These are phyloP conservation scores for Atherinosoma microstoma DNA, from an alignment of 2,797 vertebrate genomes.

Conservation along the genomic window DNA sequence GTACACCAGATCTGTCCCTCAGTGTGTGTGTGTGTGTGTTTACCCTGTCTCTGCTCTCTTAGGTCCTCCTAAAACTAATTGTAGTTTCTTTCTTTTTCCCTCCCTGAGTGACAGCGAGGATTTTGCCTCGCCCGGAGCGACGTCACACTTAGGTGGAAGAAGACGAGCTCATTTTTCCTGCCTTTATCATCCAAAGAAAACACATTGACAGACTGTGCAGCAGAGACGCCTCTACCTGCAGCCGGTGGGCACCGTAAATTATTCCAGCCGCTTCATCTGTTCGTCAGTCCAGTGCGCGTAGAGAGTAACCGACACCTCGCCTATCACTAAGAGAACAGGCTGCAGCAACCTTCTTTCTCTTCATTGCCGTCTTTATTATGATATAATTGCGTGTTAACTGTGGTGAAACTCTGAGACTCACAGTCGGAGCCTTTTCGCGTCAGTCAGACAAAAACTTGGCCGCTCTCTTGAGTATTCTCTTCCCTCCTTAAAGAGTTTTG, in stretches of 20 bases:
- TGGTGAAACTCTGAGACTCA: conserved; percentile 26
- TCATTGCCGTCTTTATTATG: not conserved
- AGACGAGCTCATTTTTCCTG: conserved; percentile 73
- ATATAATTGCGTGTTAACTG: conserved; percentile 13
- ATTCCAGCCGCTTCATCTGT: conserved; percentile 27
- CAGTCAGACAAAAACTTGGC: conserved; percentile 28
- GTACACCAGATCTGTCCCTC: not conserved
- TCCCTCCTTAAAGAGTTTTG: conserved; percentile 7
- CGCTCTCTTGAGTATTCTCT: not conserved
- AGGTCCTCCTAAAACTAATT: conserved; percentile 60
- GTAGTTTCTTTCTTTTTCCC: conserved; percentile 58
- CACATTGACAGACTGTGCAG: conserved; percentile 48
- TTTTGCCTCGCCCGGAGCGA: conserved; percentile 80
- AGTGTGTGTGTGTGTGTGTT: conserved; percentile 36
- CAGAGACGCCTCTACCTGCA: conserved; percentile 76
- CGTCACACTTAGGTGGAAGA: conserved; percentile 81
- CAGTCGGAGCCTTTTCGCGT: conserved; percentile 40
- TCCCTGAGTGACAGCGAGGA: conserved; percentile 77
- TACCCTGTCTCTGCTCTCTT: conserved; percentile 33
- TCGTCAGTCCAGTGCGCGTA: conserved; percentile 48
- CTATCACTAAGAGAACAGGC: too few relatives aligned
- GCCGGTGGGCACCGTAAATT: conserved; percentile 55
- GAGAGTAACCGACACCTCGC: conserved; percentile 3
- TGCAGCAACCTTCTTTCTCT: not conserved
- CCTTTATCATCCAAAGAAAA: conserved; percentile 71